These are phyloP conservation scores for Drosophila helvetica DNA, from an alignment of 2,888 invertebrate species.

Conservation along the genomic window DNA sequence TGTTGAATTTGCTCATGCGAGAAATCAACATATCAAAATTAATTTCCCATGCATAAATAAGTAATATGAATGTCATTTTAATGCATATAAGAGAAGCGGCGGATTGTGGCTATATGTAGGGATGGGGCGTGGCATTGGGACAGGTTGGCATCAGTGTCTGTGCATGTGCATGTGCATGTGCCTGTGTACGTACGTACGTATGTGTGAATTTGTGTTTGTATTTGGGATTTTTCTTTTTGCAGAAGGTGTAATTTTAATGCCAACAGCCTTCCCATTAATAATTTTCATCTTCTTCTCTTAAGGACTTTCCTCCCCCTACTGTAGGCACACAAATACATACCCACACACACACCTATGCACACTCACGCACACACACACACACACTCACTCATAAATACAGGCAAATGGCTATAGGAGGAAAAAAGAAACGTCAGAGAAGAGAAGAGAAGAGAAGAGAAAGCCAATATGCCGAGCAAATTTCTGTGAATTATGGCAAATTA, in stretches of 20 bases:
- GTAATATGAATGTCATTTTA: slow-evolving; percentile 77
- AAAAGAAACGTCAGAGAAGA: slow-evolving; percentile 9
- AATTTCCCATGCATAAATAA: slow-evolving; percentile 78
- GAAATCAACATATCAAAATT: slow-evolving; percentile 78
- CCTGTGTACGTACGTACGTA: slow-evolving; percentile 21
- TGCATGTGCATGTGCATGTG: background rate
- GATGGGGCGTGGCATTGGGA: background rate
- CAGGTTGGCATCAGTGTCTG: slow-evolving; percentile 10
- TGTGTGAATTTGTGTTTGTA: slow-evolving; percentile 14
- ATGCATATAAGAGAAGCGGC: slow-evolving; percentile 52
- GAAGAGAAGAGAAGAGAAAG: slow-evolving; percentile 36
- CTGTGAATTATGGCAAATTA: slow-evolving; percentile 81
- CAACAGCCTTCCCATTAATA: slow-evolving; percentile 69
- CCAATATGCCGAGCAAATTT: slow-evolving; percentile 76
- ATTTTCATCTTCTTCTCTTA: slow-evolving; percentile 43
- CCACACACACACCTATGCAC: too few relatives aligned
- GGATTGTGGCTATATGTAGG: background rate
- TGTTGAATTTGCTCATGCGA: slow-evolving; percentile 67
- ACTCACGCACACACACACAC: slow-evolving; percentile 11
- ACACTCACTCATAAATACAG: slow-evolving; percentile 7
- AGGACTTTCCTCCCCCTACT: background rate
- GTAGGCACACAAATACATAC: too few relatives aligned
- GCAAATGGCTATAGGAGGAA: background rate
- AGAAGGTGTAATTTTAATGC: slow-evolving; percentile 71
- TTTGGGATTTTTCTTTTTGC: slow-evolving; percentile 30